These are phyloP conservation scores for Axinella damicornis DNA, from an alignment of 37 sponge, comb jelly and placozoan species.

Conservation along the genomic window DNA sequence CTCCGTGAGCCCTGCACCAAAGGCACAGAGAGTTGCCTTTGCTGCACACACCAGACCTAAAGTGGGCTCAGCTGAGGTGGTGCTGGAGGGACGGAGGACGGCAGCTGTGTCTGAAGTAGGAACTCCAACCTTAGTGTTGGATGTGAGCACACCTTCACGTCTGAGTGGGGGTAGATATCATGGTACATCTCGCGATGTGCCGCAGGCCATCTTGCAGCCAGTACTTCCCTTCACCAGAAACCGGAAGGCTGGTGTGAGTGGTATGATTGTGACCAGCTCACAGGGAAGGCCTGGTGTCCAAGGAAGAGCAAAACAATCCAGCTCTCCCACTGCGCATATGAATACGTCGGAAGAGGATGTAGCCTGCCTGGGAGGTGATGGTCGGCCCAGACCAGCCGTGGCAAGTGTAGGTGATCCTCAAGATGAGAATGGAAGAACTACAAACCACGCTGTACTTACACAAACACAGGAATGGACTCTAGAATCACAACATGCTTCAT, in stretches of 20 bases:
- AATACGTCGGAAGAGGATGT: no score
- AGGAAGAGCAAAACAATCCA: background rate
- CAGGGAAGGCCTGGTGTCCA: background rate
- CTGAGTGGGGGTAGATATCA: no score
- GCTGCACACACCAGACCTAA: constrained; percentile 23
- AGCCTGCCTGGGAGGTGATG: no score
- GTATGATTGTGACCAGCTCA: background rate
- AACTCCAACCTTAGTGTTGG: no score
- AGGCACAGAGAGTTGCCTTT: constrained; percentile 1
- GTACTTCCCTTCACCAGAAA: background rate
- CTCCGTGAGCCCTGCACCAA: constrained; percentile 56
- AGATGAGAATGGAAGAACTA: background rate
- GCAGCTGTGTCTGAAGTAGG: background rate
- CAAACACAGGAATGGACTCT: no score
- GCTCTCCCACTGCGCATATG: no score
- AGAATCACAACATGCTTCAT: no score
- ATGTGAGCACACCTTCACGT: no score
- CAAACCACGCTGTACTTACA: background rate
- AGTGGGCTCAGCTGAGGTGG: background rate
- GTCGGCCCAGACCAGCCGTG: no score
- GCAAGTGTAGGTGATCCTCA: no score
- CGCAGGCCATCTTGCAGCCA: constrained; percentile 3
- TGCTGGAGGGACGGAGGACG: background rate
- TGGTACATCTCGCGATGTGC: background rate
- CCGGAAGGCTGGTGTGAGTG: background rate